phyloP scores from a whole-genome alignment of 2,888 invertebrate species.

The Polia nebulosa region DNA sequence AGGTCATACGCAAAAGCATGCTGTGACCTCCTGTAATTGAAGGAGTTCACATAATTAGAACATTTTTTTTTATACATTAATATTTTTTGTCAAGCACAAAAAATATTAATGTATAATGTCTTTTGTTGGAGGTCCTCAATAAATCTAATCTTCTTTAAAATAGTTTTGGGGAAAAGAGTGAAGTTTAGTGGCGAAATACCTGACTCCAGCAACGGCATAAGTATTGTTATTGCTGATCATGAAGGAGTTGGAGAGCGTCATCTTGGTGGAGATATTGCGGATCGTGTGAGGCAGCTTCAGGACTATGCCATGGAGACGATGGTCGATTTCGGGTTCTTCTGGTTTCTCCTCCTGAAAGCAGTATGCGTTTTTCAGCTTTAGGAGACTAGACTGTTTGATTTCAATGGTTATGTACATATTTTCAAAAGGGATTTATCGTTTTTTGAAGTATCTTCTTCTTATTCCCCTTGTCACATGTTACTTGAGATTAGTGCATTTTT shows the following conservation, averaged over 20 bases:
- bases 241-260: conserved; percentile 97
- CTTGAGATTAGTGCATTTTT: neutral
- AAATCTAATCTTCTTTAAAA: too few relatives aligned
- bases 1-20: too few relatives aligned
- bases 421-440: too few relatives aligned
- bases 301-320: conserved; percentile 91
- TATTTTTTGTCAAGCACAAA: too few relatives aligned
- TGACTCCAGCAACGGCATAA: conserved; percentile 98
- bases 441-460: too few relatives aligned
- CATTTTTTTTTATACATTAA: too few relatives aligned
- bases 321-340: conserved; percentile 81
- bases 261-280: conserved; percentile 97
- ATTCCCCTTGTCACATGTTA: neutral
- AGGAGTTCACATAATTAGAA: too few relatives aligned
- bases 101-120: too few relatives aligned
- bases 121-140: too few relatives aligned
- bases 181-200: conserved; percentile 87
- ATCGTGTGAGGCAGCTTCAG: conserved; percentile 96
- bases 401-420: neutral
- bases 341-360: conserved; percentile 79
- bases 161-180: too few relatives aligned
- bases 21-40: too few relatives aligned
- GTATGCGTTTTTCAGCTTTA: neutral
- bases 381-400: neutral
- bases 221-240: conserved; percentile 97